Conservation (phyloP, 2,888 invertebrate genomes). For the Aporophyla lueneburgensis region DNA sequence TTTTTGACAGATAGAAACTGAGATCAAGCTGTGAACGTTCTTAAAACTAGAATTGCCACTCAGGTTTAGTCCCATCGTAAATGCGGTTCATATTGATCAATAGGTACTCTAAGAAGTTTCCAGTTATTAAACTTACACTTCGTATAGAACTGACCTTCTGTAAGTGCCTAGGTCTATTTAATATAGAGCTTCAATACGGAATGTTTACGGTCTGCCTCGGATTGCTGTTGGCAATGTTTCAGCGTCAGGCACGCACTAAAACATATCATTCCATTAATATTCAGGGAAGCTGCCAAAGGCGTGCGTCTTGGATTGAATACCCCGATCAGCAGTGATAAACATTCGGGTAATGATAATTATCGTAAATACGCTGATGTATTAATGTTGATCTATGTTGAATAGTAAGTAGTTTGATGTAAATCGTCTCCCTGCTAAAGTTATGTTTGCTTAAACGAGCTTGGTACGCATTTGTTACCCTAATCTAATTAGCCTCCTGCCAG, state of each 20-base stretch:
- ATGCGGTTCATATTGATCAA: background rate
- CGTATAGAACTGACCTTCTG: slow-evolving; percentile 21
- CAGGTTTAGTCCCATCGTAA: background rate
- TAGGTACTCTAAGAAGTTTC: background rate
- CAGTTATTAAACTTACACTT: background rate
- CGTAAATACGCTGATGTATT: slow-evolving; percentile 55
- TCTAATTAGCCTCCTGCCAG: too few relatives aligned
- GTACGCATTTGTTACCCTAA: background rate
- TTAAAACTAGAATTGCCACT: background rate
- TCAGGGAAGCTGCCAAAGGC: slow-evolving; percentile 79
- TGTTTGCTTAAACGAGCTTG: background rate
- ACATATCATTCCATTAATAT: slow-evolving; percentile 83
- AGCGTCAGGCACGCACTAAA: slow-evolving; percentile 78
- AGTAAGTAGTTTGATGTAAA: slow-evolving; percentile 27
- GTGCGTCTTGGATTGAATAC: slow-evolving; percentile 67
- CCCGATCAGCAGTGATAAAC: slow-evolving; percentile 65
- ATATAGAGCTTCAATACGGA: slow-evolving; percentile 41
- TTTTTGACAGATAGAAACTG: too few relatives aligned
- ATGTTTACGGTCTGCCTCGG: slow-evolving; percentile 68
- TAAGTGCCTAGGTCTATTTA: background rate
- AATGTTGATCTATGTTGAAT: slow-evolving; percentile 39
- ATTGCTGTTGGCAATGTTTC: slow-evolving; percentile 82
- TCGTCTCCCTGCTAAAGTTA: slow-evolving; percentile 2
- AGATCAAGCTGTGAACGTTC: too few relatives aligned
- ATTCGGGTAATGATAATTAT: slow-evolving; percentile 56